phyloP scores from a whole-genome alignment of 2,797 vertebrate species.

The Lateolabrax maculatus region DNA sequence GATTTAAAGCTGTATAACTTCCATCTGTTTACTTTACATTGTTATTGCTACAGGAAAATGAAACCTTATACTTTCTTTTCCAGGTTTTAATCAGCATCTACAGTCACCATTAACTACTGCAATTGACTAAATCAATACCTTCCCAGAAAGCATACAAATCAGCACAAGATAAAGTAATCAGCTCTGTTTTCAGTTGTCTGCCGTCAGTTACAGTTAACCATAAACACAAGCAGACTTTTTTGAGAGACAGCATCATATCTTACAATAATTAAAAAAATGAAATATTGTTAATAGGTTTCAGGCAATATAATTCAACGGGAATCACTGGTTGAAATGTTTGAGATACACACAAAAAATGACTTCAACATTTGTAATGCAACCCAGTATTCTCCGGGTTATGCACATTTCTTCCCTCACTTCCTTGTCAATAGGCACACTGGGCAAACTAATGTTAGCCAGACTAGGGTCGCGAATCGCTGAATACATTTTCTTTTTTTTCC shows the following conservation, averaged over 20 bases:
- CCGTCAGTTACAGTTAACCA: conserved; percentile 18
- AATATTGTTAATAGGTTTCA: conserved; percentile 11
- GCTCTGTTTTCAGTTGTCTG: conserved; percentile 47
- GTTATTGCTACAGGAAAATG: conserved; percentile 56
- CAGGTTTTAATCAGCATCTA: conserved; percentile 73
- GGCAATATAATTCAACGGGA: conserved; percentile 17
- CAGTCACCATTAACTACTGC: conserved; percentile 64
- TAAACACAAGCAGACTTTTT: conserved; percentile 13
- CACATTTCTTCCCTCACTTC: conserved; percentile 41
- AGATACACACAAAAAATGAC: conserved; percentile 29
- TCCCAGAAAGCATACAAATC: conserved; percentile 72
- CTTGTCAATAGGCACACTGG: conserved; percentile 36
- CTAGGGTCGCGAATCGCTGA: conserved; percentile 31
- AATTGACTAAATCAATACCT: conserved; percentile 72
- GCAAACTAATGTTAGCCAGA: conserved; percentile 47
- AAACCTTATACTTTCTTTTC: conserved; percentile 66
- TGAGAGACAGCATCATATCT: conserved; percentile 12
- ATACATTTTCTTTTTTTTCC: conserved; percentile 7
- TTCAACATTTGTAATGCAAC: conserved; percentile 14
- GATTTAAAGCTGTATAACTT: conserved; percentile 30
- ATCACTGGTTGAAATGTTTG: conserved; percentile 21
- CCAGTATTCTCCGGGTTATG: conserved; percentile 1
- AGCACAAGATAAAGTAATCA: conserved; percentile 49
- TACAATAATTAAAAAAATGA: conserved; percentile 16
- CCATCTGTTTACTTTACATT: conserved; percentile 32